Conservation (phyloP, 2,797 vertebrate genomes). For the Tolypeutes matacus region DNA sequence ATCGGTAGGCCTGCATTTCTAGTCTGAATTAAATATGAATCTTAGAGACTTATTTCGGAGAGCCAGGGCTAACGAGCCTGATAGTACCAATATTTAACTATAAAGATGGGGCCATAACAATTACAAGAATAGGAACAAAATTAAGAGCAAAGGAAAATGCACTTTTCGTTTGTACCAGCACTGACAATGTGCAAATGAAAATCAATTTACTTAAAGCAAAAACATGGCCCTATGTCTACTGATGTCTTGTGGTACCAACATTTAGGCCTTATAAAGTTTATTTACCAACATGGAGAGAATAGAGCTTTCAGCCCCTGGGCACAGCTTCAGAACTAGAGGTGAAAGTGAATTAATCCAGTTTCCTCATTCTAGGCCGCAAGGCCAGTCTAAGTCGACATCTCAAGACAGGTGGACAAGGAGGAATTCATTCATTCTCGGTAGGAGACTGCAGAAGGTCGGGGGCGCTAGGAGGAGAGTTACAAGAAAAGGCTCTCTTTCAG, state of each 20-base stretch:
- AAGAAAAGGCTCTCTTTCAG: fast-evolving
- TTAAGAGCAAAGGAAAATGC: not conserved
- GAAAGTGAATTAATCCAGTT: not conserved
- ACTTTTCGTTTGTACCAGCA: not conserved
- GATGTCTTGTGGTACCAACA: not conserved
- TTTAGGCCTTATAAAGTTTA: not conserved
- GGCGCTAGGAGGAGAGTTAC: fast-evolving
- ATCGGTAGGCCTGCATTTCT: conserved; percentile 74
- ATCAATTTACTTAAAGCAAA: conserved; percentile 44
- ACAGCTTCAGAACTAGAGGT: not conserved
- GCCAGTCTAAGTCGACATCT: not conserved
- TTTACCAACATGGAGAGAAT: fast-evolving
- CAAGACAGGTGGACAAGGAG: not conserved
- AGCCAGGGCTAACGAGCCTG: conserved; percentile 67
- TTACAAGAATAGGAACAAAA: not conserved
- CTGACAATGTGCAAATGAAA: conserved; percentile 25
- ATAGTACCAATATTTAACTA: conserved; percentile 40
- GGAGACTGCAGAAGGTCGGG: fast-evolving
- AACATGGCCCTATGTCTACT: not conserved
- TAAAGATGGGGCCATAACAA: conserved; percentile 14
- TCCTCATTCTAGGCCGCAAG: not conserved
- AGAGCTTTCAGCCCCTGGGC: not conserved
- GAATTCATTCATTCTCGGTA: not conserved
- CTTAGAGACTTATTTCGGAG: conserved; percentile 71
- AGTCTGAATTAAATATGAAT: conserved; percentile 83